Evolutionary conservation across 2,113 vertebrate genomes (phyloP), one percentile per base, ranked within the genome.

Genomic region (Scophthalmus maximus): DNA sequence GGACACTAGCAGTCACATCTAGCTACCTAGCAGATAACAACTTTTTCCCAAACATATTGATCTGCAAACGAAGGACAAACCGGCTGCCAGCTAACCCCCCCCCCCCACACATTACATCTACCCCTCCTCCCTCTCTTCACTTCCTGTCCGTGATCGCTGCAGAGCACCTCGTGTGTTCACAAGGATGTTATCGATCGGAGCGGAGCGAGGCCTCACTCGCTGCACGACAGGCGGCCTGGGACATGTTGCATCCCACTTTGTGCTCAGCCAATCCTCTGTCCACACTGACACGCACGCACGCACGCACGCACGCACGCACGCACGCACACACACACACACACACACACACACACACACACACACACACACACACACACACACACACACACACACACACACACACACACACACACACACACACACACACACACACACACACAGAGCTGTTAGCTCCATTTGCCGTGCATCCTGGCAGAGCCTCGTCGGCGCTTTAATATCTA

Each of bases 401-500:
- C 38, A 29, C 57, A 53, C 49, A 42, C 32, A 53, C 38, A 26
- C 50, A 32, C 44, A 32, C 25, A 50, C 59, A 30, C 70, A 23
- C 34, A 38, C 32, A 61, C 57, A 55, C 80, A 66, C 68, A 51
- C 59, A 49, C 38, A 55, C 56, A 26, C 56, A 26, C 46, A 6
- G 26, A 36, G 74, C 70, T 6, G 75, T 78, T 83, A 78, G 70
- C 47, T 79, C 88, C 81, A 88, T 85, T 89, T 90, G 86, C 86
- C 74, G 79, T 83, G 78, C 79, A 81, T 82, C 83, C 87, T 86
- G 83, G 79, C 87, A 84, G 68, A 86, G 87, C 81, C 77, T 76
- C 66, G 62, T 78, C 68, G 64, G 79, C 73, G 81, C 84, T 90
- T 88, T 92, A 91, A 94, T 94, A 94, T 94, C 90, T 93, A 93